Base-by-base conservation (phyloP, 2,113 vertebrate genomes). In the Martes martes region DNA sequence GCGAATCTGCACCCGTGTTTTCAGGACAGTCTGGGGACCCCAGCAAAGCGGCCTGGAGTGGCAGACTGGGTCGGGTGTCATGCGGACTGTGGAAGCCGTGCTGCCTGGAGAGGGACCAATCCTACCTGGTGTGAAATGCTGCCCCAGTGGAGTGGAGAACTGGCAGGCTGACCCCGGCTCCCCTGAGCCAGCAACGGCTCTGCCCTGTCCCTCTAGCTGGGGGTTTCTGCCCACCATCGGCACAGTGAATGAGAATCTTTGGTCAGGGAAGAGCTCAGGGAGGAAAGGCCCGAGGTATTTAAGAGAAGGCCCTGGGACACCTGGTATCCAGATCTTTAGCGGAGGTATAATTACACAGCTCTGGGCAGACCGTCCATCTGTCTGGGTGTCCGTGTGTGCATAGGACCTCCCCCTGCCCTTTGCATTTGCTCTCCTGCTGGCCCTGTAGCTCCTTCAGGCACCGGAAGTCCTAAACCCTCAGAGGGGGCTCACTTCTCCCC, bases 81-180 rank as follows among this genome's bases (percentile, higher is more conserved):
- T 0, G 0, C 36, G 31, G 0, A 1, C 23, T 21, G 15, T 14
- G n/a, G 33, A 52, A 39, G 36, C 11, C 2, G 0, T 1, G 18
- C 33, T 15, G 69, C 28, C 24, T 65, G 21, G 31, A 73, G 14
- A 81, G 71, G 71, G n/a, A 31, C 73, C 80, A 10, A 24, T 11
- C 19, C 36, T 31, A 1, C 7, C 69, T 28, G 18, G 21, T 42
- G 13, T 67, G 55, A 36, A 21, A 52, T 45, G 81, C 59, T 52
- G n/a, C 26, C 36, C 42, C 33, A 21, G n/a, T 15, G 0, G 1
- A 52, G n/a, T 24, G n/a, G 65, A 28, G 39, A 5, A 24, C 33
- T n/a, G 74, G 31, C 23, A 16, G 61, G 10, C 39, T 57, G 63
- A 55, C 31, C 59, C 78, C 8, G 6, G 71, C 33, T 0, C 0